Evolutionary conservation across 2,113 vertebrate species (phyloP).

Genomic region (Heliornis fulica): DNA sequence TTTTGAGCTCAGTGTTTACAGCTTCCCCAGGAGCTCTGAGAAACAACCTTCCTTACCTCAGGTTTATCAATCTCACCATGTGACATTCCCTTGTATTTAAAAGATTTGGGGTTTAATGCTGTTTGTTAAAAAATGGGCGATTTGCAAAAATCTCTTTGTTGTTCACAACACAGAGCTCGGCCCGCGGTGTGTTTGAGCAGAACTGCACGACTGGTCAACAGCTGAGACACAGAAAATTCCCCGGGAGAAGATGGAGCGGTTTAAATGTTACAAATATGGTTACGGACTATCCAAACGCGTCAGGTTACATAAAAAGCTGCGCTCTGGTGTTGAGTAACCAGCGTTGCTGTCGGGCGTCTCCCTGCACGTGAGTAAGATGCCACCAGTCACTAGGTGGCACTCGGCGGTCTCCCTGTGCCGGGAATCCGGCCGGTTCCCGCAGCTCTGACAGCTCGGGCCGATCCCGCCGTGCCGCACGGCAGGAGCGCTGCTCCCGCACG

Average conservation of each 20-base stretch:
- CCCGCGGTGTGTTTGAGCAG: accelerated
- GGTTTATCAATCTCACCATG: accelerated
- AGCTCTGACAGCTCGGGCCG: accelerated
- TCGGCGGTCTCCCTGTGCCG: accelerated
- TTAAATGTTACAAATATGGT: not conserved
- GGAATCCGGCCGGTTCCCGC: not conserved
- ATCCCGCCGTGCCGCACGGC: accelerated
- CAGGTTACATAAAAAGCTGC: accelerated
- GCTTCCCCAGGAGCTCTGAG: not conserved
- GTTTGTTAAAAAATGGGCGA: not conserved
- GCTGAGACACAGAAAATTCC: not conserved
- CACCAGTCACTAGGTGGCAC: not conserved
- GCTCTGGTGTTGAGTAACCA: accelerated
- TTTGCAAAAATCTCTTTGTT: not conserved
- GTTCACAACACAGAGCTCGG: accelerated
- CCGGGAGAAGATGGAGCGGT: not conserved
- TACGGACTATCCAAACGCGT: accelerated
- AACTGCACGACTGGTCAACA: accelerated
- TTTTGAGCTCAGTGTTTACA: not conserved
- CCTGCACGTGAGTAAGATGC: accelerated
- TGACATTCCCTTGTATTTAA: not conserved
- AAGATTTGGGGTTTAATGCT: not conserved
- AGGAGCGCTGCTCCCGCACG: not conserved
- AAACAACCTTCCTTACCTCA: not conserved
- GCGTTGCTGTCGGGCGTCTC: not conserved